These are phyloP conservation scores for Zoanthus gigantus DNA, from an alignment of 92 coral and sea anemone genomes.

Conservation along the genomic window DNA sequence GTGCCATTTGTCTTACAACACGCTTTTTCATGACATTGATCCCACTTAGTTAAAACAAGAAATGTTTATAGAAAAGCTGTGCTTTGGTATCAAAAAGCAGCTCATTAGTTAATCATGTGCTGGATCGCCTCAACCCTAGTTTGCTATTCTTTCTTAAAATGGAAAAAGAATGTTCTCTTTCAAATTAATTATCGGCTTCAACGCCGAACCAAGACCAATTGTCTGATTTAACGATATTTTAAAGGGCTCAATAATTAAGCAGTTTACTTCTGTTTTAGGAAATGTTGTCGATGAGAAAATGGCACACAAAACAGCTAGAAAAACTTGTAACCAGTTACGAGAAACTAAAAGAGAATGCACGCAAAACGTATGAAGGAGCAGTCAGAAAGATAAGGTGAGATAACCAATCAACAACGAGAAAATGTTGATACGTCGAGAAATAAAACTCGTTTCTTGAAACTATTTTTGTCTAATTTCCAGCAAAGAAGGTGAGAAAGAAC, in stretches of 20 bases:
- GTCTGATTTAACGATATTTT: background rate
- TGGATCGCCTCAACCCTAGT: no score
- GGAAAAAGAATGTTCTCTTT: no score
- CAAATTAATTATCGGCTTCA: no score
- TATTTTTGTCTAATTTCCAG: conserved; percentile 48
- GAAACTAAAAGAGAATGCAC: conserved; percentile 84
- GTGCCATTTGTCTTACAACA: background rate
- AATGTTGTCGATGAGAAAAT: conserved; percentile 76
- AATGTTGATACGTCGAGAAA: no score
- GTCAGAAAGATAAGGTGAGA: conserved; percentile 23
- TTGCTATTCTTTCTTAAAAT: no score
- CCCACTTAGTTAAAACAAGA: no score
- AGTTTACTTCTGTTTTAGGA: conserved; percentile 60
- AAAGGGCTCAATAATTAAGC: background rate
- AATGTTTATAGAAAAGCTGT: no score
- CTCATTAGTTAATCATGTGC: no score
- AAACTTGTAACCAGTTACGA: conserved; percentile 85
- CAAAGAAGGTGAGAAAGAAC: conserved; percentile 76
- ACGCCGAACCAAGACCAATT: no score
- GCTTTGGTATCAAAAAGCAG: no score
- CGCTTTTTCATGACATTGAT: no score
- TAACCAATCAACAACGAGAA: no score
- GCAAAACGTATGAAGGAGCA: conserved; percentile 74
- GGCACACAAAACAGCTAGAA: conserved; percentile 85
- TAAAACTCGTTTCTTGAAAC: background rate